Evolutionary conservation across 2,888 invertebrate genomes (phyloP).

Genomic region (Caenorhabditis panamensis): DNA sequence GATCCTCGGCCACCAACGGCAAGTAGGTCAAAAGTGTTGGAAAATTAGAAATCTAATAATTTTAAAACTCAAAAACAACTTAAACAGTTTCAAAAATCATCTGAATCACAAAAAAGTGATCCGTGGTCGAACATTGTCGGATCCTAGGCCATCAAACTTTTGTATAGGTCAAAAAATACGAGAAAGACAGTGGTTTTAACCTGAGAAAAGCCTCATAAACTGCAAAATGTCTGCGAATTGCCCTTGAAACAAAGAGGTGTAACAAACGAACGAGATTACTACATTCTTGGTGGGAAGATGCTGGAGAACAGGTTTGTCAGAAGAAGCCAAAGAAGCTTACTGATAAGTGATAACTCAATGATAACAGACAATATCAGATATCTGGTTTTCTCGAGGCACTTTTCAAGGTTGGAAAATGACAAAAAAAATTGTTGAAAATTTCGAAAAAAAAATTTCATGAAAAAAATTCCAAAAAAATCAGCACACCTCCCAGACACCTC

Average conservation of each 20-base stretch:
- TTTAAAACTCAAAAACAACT: background rate
- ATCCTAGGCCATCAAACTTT: background rate
- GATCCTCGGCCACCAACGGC: background rate
- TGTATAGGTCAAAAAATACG: background rate
- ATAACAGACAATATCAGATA: background rate
- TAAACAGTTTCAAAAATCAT: background rate
- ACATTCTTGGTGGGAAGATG: background rate
- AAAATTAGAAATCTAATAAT: too few species aligned
- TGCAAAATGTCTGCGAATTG: constrained; percentile 3
- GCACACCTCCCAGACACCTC: background rate
- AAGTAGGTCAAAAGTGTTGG: background rate
- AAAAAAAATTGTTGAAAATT: background rate
- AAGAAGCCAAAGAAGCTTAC: background rate
- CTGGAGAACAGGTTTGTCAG: background rate
- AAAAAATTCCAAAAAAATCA: constrained; percentile 2
- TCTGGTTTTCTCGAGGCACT: background rate
- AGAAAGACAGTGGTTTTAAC: background rate
- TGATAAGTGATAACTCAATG: background rate
- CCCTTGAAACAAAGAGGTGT: constrained; percentile 20
- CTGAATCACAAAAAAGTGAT: background rate
- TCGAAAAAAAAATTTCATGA: background rate
- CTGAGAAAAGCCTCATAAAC: background rate
- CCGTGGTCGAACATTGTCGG: background rate
- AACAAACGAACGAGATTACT: constrained; percentile 10
- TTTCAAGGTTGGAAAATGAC: background rate